Conservation (phyloP, 2,797 vertebrate species). For the Cuniculus paca region DNA sequence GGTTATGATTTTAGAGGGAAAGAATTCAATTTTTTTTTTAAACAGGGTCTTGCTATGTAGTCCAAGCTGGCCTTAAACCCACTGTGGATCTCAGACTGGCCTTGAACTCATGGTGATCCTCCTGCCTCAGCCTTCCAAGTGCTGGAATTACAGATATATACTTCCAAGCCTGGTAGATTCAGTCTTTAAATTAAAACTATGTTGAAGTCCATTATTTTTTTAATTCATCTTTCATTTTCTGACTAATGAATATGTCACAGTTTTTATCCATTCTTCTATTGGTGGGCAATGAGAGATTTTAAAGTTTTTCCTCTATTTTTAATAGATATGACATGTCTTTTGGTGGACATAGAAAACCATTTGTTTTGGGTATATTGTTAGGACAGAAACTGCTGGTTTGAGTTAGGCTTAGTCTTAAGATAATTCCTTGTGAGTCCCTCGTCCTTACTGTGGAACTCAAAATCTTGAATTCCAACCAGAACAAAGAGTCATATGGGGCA, state of each 20-base stretch:
- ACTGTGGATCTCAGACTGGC: too few species aligned
- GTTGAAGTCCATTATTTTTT: not conserved
- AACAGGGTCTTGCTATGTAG: too few species aligned
- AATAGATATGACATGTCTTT: not conserved
- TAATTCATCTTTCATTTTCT: not conserved
- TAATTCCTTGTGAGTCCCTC: not conserved
- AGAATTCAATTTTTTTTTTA: not conserved
- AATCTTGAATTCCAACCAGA: conserved; percentile 52
- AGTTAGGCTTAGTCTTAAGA: not conserved
- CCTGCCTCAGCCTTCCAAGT: too few species aligned
- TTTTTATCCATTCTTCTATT: conserved; percentile 8
- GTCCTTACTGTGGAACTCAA: not conserved
- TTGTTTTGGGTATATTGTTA: not conserved
- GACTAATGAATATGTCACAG: not conserved
- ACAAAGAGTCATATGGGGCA: not conserved
- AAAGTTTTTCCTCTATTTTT: not conserved
- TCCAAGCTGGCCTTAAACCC: too few species aligned
- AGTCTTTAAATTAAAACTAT: not conserved
- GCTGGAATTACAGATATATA: too few species aligned
- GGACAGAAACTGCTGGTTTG: not conserved
- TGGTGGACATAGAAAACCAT: not conserved
- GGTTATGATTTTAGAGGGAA: not conserved
- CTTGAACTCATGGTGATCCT: too few species aligned
- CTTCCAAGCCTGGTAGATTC: too few species aligned
- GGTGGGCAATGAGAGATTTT: not conserved